These are phyloP conservation scores for Augochlorella aurata DNA, from an alignment of 2,888 invertebrate genomes.

Conservation along the genomic window DNA sequence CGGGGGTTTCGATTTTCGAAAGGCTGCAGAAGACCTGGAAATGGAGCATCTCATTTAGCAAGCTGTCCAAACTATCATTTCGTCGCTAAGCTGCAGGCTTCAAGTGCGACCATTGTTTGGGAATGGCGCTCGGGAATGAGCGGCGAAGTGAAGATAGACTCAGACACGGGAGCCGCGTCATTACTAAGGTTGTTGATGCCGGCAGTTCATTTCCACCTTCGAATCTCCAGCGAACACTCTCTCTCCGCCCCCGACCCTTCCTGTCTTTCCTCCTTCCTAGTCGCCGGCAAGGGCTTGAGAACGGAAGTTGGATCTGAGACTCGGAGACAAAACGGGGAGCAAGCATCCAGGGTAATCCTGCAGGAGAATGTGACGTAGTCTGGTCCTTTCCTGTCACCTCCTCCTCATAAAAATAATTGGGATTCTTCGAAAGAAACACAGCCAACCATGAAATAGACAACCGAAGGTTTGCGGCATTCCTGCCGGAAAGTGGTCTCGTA, in stretches of 20 bases:
- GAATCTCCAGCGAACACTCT: conserved; percentile 74
- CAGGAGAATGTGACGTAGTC: conserved; percentile 76
- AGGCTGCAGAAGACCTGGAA: conserved; percentile 63
- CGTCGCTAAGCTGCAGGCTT: conserved; percentile 70
- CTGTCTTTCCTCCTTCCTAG: conserved; percentile 60
- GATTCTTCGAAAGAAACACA: conserved; percentile 70
- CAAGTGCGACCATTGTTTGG: conserved; percentile 77
- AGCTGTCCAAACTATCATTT: conserved; percentile 77
- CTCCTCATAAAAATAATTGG: conserved; percentile 76
- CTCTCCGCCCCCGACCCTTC: conserved; percentile 58
- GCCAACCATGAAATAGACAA: conserved; percentile 25
- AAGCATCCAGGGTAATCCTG: conserved; percentile 77
- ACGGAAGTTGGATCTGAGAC: conserved; percentile 74
- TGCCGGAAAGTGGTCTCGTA: background rate
- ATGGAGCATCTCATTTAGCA: conserved; percentile 74
- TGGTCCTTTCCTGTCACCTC: conserved; percentile 73
- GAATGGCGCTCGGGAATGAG: conserved; percentile 74
- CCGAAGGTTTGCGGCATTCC: conserved; percentile 2
- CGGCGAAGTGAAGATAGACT: conserved; percentile 73
- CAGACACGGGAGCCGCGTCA: conserved; percentile 72
- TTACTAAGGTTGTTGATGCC: conserved; percentile 77
- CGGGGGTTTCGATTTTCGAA: conserved; percentile 64
- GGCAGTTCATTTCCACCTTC: conserved; percentile 77
- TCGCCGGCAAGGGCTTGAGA: conserved; percentile 61
- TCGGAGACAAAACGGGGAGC: conserved; percentile 77